Base-by-base conservation (phyloP, 2,888 invertebrate species). In the Caenorhabditis becei region DNA sequence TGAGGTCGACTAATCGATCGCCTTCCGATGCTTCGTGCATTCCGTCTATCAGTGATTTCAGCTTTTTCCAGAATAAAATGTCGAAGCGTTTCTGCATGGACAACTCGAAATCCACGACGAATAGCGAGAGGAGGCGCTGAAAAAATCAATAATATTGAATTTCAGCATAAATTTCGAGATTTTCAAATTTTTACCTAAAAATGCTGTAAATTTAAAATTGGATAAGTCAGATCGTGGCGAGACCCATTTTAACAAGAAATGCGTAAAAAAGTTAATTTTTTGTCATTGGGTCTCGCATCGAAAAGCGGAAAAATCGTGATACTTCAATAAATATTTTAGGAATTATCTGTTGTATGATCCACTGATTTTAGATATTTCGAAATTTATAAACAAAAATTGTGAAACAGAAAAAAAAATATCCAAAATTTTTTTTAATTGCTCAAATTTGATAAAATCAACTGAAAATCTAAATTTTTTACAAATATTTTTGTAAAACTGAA, bases 11-110 rank as follows among this genome's bases (percentile, higher is more conserved):
- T 18, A 75, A 24, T 18, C 51, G 47, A 54, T 71, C 67, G n/a
- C 75, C 61, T 18, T 53, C 70, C 11, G 67, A 66, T 26, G 58
- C 56, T 53, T 32, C 56, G 2, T 16, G 20, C 77, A 80, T 75
- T 49, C 56, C 69, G 37, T 80, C 69, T n/a, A 85, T 80, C 67
- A 77, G 51, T 18, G 16, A 32, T 53, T 74, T 77, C 49, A 77
- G 44, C 7, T 59, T 62, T 26, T 35, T 77, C 85, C 83, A 83
- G 54, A 79, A 77, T n/a, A 49, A 37, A 1, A 44, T 14, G 44
- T 80, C 77, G 0, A 83, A 23, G 41, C 66, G 23, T 63, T 77
- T 74, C 4, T 62, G 47, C 28, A 84, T 58, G 16, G 79, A 63
- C 4, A 20, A 35, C 14, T 81, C 75, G 26, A 84, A 67, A 28